Evolutionary conservation across 2,797 vertebrate species (phyloP), one percentile per base, ranked within the genome.

Genomic region (Amniataba percoides): DNA sequence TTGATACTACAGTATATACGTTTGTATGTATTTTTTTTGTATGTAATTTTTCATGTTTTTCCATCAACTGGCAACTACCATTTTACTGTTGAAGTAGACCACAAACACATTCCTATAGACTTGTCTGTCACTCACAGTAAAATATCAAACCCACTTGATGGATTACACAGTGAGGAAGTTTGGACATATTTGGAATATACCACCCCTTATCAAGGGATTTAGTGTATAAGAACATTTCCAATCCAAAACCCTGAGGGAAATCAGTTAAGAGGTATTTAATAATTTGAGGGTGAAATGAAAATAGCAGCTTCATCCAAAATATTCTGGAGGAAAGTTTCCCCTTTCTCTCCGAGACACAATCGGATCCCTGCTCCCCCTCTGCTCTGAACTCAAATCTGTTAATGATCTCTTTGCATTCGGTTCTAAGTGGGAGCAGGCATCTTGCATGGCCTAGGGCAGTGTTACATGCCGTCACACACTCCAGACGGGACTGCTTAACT

Each of bases 401-500:
- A 91, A 94, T 94, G 92, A 93, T 95, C 90, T 92, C 84, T 90
- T 84, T 85, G 91, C 82, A 87, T 88, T 93, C 78, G 70, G 74
- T 86, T 81, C 52, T 94, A 94, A 95, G 92, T 92, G 90, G 92
- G 92, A 94, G 89, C 94, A 95, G 93, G 91, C 94, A 78, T 89
- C 78, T 74, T 61, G 64, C 84, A 89, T 82, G 87, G 93, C 93
- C 91, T 60, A 15, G 86, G 92, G 93, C 91, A 82, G 85, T 63
- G 49, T 87, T 88, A 91, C 91, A 90, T 94, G 94, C 93, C 83
- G 89, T 95, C 95, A 95, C 93, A 94, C 89, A 88, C 89, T 91
- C 93, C 95, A 95, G 95, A 94, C 93, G 92, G 94, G 86, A 91
- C 91, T 92, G 93, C 88, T 95, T 95, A 94, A 94, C 91, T 94